Evolutionary conservation across 2,113 vertebrate genomes (phyloP).

Genomic region (Hyperopisus bebe): DNA sequence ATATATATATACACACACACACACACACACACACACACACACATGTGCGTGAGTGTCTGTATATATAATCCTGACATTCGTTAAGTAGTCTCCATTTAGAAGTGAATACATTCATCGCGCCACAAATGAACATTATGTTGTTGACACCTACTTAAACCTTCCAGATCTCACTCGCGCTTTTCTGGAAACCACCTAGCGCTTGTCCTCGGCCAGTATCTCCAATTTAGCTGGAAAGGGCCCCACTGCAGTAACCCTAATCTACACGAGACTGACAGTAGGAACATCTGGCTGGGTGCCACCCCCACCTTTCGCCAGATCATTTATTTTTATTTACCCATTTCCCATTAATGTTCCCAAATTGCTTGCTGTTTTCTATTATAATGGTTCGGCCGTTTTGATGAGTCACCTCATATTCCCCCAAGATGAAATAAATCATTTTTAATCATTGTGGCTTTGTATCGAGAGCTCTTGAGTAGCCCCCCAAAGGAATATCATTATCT

Average conservation of each 20-base stretch:
- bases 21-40: not conserved
- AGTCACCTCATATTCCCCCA: constrained; percentile 81
- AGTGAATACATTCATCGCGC: not conserved
- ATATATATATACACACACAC: too few relatives aligned
- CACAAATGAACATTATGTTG: not conserved
- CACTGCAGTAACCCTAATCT: not conserved
- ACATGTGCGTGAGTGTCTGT: not conserved
- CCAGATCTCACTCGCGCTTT: not conserved
- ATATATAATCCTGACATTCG: not conserved
- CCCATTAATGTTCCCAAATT: constrained; percentile 54
- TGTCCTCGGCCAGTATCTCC: constrained; percentile 1
- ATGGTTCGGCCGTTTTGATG: constrained; percentile 71
- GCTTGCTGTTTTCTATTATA: constrained; percentile 81
- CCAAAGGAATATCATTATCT: constrained; percentile 86
- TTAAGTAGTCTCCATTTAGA: not conserved
- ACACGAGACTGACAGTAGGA: not conserved
- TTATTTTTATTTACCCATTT: constrained; percentile 12
- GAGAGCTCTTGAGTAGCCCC: constrained; percentile 80
- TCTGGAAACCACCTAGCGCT: not conserved
- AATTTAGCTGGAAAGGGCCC: not conserved
- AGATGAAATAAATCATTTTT: constrained; percentile 85
- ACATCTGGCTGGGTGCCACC: not conserved
- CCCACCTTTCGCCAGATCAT: not conserved
- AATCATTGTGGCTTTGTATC: constrained; percentile 65
- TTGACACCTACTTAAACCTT: not conserved